Conservation (phyloP, 2,888 invertebrate genomes). For the Latrodectus hesperus region DNA sequence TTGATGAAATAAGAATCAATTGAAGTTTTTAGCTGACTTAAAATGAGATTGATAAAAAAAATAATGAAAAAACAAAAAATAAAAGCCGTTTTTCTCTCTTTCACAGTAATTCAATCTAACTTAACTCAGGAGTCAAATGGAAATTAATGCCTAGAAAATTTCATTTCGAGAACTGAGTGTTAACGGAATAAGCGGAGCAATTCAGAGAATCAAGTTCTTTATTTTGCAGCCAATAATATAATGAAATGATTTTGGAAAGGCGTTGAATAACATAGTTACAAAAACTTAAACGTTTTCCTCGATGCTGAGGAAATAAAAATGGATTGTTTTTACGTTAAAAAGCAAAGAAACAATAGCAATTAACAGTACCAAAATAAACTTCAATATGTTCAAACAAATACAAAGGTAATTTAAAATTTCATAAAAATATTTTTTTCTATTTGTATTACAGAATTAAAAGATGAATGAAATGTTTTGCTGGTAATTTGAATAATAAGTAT, state of each 20-base stretch:
- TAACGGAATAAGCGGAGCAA: constrained; percentile 15
- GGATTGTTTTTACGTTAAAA: too few species aligned
- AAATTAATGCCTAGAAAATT: constrained; percentile 35
- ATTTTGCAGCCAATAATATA: neutral
- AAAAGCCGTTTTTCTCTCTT: neutral
- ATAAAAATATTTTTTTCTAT: too few species aligned
- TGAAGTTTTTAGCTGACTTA: constrained; percentile 52
- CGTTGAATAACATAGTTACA: too few species aligned
- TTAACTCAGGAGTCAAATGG: constrained; percentile 20
- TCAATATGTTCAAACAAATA: too few species aligned
- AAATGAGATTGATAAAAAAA: constrained; percentile 1
- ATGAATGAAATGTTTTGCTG: too few species aligned
- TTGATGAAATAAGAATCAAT: constrained; percentile 46
- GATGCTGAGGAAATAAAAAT: too few species aligned
- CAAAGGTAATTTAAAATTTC: too few species aligned
- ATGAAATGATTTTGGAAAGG: constrained; percentile 5
- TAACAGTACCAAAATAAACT: too few species aligned
- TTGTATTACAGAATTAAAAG: too few species aligned
- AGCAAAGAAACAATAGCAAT: too few species aligned
- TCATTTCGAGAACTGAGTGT: constrained; percentile 19
- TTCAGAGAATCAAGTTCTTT: constrained; percentile 27
- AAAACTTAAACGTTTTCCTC: too few species aligned
- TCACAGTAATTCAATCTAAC: constrained; percentile 5
- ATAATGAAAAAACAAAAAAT: neutral
- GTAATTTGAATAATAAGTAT: too few species aligned